Evolutionary conservation across 2,113 vertebrate genomes (phyloP).

Genomic region (Thunnus maccoyii): DNA sequence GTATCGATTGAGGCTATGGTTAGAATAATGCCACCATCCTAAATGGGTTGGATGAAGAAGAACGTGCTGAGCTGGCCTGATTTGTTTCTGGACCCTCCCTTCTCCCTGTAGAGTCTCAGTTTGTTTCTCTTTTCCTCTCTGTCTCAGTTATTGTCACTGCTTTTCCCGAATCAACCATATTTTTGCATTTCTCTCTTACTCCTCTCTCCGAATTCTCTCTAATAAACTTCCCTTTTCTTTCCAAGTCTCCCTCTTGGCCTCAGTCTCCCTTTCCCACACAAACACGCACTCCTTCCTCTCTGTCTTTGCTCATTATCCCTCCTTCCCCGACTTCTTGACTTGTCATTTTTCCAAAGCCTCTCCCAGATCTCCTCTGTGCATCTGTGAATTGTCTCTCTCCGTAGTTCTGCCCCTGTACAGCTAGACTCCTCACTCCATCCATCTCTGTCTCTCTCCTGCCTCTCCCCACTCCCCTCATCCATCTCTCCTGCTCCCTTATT

Average conservation of each 20-base stretch:
- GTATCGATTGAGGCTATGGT: constrained; percentile 77
- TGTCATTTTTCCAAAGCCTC: constrained; percentile 75
- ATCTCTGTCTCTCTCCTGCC: constrained; percentile 79
- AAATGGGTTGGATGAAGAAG: constrained; percentile 65
- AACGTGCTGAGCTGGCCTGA: constrained; percentile 63
- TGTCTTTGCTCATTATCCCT: constrained; percentile 74
- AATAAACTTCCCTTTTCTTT: constrained; percentile 23
- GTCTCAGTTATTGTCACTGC: constrained; percentile 11
- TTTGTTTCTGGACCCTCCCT: constrained; percentile 33
- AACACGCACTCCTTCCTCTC: constrained; percentile 39
- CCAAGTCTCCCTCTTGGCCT: constrained; percentile 46
- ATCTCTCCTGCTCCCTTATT: constrained; percentile 78
- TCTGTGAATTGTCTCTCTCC: constrained; percentile 75
- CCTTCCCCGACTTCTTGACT: constrained; percentile 73
- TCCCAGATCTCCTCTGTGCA: constrained; percentile 73
- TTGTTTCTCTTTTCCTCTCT: background rate
- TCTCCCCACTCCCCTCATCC: constrained; percentile 75
- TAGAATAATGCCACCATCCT: constrained; percentile 79
- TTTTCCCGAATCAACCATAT: constrained; percentile 13
- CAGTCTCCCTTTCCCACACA: constrained; percentile 37
- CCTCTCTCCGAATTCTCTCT: constrained; percentile 39
- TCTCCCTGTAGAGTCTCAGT: constrained; percentile 8
- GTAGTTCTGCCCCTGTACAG: constrained; percentile 62
- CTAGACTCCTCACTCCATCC: constrained; percentile 77
- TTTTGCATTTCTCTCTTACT: constrained; percentile 53